Evolutionary conservation across 2,113 vertebrate species (phyloP), one percentile per base, ranked within the genome.

Genomic region (Sterna hirundo): DNA sequence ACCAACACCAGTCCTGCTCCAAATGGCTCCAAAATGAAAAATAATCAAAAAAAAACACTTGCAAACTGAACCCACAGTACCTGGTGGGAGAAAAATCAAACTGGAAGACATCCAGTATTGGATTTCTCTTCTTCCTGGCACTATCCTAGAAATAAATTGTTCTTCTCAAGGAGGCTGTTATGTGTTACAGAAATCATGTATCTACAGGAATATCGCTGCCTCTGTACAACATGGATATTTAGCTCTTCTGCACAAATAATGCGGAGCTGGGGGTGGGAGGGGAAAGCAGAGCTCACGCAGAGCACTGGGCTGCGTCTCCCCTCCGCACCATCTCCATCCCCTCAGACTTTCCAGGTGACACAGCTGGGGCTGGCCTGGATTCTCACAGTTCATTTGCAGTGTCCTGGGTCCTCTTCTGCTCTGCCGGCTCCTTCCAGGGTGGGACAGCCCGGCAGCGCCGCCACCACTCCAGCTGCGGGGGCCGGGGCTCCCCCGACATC

Each of bases 371-470:
- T 64, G 58, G 27, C 68, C 86, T 79, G 86, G 34, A 91, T 92
- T 81, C 75, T 88, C 95, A 77, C 11, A 16, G 96, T 84, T 89
- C 93, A 34, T 86, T 89, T 72, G 51, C 91, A 42, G 90, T 58
- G 68, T 90, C 80, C 93, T 0, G 3, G 3, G 57, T 86, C 91
- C 77, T 44, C 88, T 90, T 76, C 72, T 88, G 92, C 76, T 84
- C 70, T 21, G 26, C 58, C 8, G 5, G 16, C 83, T 42, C 60
- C 83, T 91, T 69, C 60, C 60, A 18, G 38, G 61, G 14, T 13
- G 44, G 44, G 17, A 52, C 34, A 61, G 44, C 25, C 58, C 6
- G 6, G 36, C 38, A 16, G 32, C 15, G 38, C 58, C 1, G 2
- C 42, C 22, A 3, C 15, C 5, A 6, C 36, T 70, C 27, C 10